Percentiles rank a stretch among this genome's conserved stretches.
These are phyloP conservation scores for Pristis pectinata DNA, from an alignment of 2,797 vertebrate genomes.

Conservation along the genomic window DNA sequence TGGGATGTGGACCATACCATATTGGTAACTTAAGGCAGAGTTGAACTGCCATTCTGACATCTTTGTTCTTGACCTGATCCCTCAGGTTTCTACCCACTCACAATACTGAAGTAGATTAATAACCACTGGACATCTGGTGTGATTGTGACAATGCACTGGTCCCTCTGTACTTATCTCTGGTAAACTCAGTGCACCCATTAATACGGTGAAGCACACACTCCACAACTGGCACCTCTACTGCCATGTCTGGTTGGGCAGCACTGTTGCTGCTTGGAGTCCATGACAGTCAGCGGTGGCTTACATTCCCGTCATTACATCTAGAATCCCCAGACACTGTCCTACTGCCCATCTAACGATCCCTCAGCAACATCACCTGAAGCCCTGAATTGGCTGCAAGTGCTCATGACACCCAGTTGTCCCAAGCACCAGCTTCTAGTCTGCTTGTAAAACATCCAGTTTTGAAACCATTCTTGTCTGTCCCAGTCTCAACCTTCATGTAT, in stretches of 20 bases:
- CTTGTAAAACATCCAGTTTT: background rate
- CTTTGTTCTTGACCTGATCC: background rate
- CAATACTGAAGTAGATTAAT: background rate
- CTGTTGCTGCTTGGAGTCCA: background rate
- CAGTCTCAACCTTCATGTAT: background rate
- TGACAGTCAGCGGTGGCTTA: background rate
- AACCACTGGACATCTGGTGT: background rate
- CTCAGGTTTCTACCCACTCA: background rate
- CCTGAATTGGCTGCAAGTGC: background rate
- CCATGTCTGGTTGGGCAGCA: background rate
- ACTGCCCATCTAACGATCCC: background rate
- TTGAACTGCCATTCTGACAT: background rate
- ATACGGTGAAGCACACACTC: background rate
- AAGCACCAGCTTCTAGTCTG: background rate
- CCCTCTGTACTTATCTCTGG: background rate
- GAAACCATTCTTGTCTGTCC: background rate
- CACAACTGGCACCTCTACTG: background rate
- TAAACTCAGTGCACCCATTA: background rate
- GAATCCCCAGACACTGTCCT: background rate
- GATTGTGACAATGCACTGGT: background rate
- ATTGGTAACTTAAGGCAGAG: slow-evolving; percentile 69
- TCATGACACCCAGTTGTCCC: background rate
- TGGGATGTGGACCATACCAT: slow-evolving; percentile 92
- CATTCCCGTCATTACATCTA: background rate
- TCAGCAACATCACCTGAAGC: background rate